Evolutionary conservation across 2,888 invertebrate species (phyloP), one percentile per base, ranked within the genome.

Genomic region (Diplazon laetatorius): DNA sequence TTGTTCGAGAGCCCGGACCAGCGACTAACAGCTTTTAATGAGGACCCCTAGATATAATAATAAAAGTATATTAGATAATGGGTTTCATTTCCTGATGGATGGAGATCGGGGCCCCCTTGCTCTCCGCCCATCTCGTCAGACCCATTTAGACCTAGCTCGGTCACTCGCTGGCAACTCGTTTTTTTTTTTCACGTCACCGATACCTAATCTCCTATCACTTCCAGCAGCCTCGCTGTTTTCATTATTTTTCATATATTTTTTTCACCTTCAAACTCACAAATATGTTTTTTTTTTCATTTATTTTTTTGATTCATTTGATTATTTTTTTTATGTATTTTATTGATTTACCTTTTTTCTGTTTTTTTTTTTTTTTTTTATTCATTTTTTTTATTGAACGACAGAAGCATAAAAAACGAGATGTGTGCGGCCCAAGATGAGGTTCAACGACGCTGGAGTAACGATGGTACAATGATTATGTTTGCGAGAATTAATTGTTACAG

Each of bases 31-130:
- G 82, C 74, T 84, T 82, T 85, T 85, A 85, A 85, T 83, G 85
- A 82, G 60, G 68, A 82, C 66, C 83, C 81, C 82, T 80, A 85
- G 82, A 86, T 82, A 85, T 83, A 86, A 87, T 84, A 84, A 87
- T 86, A 86, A 87, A 87, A 86, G 84, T 87, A 86, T 83, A 88
- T 88, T 87, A 87, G 87, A 88, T 88, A 88, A 88, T 88, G 85
- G 82, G 81, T 80, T 85, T 80, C 85, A 87, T 86, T 87, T 88
- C 87, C 87, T 87, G 85, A 82, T 84, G 81, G 75, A 57, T 63
- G 68, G 44, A 63, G 57, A n/a, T n/a, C 66, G 60, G 71, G n/a
- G n/a, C n/a, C n/a, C 66, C 68, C 71, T 65, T 76, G 65, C 73
- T 79, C 73, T 75, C 73, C 76, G n/a, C n/a, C n/a, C n/a, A n/a